Evolutionary conservation across 2,888 invertebrate species (phyloP).

Genomic region (Phlogophora meticulosa): DNA sequence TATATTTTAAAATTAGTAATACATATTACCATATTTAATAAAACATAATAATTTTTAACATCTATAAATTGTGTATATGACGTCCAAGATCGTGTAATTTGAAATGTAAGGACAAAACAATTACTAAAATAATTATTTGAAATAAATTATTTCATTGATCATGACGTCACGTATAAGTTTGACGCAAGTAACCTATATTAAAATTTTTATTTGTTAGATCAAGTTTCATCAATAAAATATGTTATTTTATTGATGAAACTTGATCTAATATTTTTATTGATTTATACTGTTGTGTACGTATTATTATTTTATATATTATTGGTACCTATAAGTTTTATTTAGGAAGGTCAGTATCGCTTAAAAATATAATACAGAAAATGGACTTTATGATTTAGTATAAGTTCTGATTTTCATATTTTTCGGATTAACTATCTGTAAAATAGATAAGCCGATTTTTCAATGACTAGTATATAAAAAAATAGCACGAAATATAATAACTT

Average conservation of each 20-base stretch:
- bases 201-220: slow-evolving; percentile 1
- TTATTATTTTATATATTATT: background rate
- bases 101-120: slow-evolving; percentile 15
- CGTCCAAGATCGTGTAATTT: background rate
- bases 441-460: no score
- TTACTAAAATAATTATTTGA: background rate
- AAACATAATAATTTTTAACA: background rate
- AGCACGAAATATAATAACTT: no score
- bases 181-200: no score
- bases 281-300: background rate
- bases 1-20: background rate
- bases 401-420: no score
- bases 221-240: slow-evolving; percentile 30
- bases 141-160: slow-evolving; percentile 3
- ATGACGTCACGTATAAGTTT: background rate
- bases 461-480: no score
- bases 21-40: background rate
- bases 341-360: background rate
- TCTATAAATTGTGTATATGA: background rate
- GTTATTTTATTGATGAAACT: background rate
- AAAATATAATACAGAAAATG: no score
- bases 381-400: no score
- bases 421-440: no score
- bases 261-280: background rate
- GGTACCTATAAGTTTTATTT: background rate